Evolutionary conservation across 2,113 vertebrate genomes (phyloP).

Genomic region (Esox niger): DNA sequence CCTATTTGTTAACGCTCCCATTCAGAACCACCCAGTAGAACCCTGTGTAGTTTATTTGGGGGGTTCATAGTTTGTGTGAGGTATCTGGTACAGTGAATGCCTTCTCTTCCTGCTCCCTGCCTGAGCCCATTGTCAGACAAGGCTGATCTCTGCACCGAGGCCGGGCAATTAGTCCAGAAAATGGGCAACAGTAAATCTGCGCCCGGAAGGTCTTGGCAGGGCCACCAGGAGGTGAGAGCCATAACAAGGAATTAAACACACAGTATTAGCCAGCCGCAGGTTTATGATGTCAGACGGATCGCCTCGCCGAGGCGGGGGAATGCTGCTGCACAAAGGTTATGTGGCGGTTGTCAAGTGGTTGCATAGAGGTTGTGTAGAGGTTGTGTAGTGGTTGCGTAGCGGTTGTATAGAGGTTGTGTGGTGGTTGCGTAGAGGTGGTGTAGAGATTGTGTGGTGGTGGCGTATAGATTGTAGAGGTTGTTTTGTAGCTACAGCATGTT

Average conservation of each 20-base stretch:
- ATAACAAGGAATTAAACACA: slow-evolving; percentile 65
- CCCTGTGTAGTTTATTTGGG: slow-evolving; percentile 35
- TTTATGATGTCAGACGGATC: slow-evolving; percentile 53
- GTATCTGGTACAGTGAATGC: slow-evolving; percentile 6
- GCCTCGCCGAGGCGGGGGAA: slow-evolving; percentile 9
- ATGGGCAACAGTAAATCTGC: slow-evolving; percentile 70
- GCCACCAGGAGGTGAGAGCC: slow-evolving; percentile 54
- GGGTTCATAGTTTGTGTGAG: slow-evolving; percentile 31
- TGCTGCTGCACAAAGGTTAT: not conserved
- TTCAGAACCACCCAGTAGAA: slow-evolving; percentile 27
- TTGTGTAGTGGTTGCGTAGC: not conserved
- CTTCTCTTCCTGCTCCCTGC: not conserved
- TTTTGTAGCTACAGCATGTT: not conserved
- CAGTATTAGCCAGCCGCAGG: slow-evolving; percentile 58
- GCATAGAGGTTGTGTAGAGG: not conserved
- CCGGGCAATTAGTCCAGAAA: slow-evolving; percentile 70
- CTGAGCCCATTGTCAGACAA: slow-evolving; percentile 19
- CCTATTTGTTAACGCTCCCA: slow-evolving; percentile 13
- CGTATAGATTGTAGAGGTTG: not conserved
- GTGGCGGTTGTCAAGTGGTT: not conserved
- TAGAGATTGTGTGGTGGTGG: not conserved
- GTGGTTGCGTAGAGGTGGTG: not conserved
- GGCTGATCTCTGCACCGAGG: slow-evolving; percentile 55
- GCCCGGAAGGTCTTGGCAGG: slow-evolving; percentile 55
- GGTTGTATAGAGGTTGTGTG: not conserved